Base-by-base conservation (phyloP, 1,140 invertebrate species). In the Hypsibius dujardini region DNA sequence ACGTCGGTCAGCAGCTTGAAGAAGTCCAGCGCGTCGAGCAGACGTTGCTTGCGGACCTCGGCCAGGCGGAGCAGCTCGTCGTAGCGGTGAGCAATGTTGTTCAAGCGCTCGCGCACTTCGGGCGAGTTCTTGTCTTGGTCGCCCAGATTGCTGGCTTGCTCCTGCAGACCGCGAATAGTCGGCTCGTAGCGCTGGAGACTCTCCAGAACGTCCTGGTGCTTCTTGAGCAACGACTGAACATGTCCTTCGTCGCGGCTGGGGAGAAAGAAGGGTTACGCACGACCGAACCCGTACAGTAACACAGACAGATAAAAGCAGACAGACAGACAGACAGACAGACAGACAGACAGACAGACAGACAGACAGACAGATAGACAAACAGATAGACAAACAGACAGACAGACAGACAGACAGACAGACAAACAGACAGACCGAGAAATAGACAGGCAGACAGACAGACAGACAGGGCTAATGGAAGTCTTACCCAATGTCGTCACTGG, bases 241-340 rank as follows among this genome's bases (percentile, higher is more conserved):
- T 96, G 96, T 2, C 92, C 90, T 80, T 99, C 95, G 78, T 99
- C 95, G 69, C 92, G 86, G n/a, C n/a, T n/a, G n/a, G n/a, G n/a
- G n/a, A n/a, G n/a, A n/a, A n/a, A n/a, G n/a, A n/a, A n/a, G n/a
- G n/a, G n/a, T n/a, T n/a, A n/a, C n/a, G n/a, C n/a, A n/a, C n/a
- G n/a, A n/a, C n/a, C n/a, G n/a, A n/a, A n/a, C n/a, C n/a, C n/a
- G n/a, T n/a, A n/a, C n/a, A n/a, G n/a, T n/a, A n/a, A n/a, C n/a
- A n/a, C n/a, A n/a, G n/a, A n/a, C n/a, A n/a, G n/a, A n/a, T n/a
- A n/a, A n/a, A n/a, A n/a, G n/a, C n/a, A n/a, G n/a, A n/a, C n/a
- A n/a, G n/a, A n/a, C n/a, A n/a, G n/a, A n/a, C n/a, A n/a, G n/a
- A n/a, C n/a, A n/a, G n/a, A n/a, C n/a, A n/a, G n/a, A n/a, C n/a